A percentile compares a stretch with the other conserved stretches of the same genome.
These are phyloP conservation scores for Balaeniceps rex DNA, from an alignment of 2,113 vertebrate species.

Conservation along the genomic window DNA sequence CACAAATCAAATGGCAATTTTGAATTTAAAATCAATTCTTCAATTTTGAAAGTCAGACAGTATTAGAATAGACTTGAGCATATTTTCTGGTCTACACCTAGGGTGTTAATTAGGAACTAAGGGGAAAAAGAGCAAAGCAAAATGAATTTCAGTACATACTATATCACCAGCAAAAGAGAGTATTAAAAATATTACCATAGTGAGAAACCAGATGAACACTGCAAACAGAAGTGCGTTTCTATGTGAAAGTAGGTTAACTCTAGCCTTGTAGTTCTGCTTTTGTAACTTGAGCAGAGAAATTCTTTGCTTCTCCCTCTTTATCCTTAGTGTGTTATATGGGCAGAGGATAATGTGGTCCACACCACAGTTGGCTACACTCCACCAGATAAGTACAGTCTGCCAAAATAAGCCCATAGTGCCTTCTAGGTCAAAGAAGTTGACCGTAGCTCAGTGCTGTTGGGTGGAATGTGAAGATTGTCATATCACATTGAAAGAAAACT, in stretches of 20 bases:
- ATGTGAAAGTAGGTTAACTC: neutral
- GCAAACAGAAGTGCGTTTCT: neutral
- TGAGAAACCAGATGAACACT: neutral
- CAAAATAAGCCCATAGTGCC: neutral
- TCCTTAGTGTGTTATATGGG: neutral
- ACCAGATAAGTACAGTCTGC: neutral
- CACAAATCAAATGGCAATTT: neutral
- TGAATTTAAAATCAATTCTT: neutral
- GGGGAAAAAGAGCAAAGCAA: neutral
- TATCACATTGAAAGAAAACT: neutral
- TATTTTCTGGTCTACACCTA: neutral
- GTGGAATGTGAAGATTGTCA: neutral
- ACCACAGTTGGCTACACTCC: neutral
- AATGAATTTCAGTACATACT: neutral
- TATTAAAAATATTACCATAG: neutral
- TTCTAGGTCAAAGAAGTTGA: neutral
- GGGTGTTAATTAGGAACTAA: neutral
- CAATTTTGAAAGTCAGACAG: neutral
- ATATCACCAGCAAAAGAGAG: neutral
- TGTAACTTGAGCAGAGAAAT: neutral
- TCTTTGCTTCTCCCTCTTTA: neutral
- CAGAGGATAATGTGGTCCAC: neutral
- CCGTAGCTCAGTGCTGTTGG: neutral
- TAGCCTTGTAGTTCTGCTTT: neutral
- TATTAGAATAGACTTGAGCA: neutral